These are phyloP conservation scores for Drosophila miranda DNA, from an alignment of 1,140 invertebrate genomes.

Conservation along the genomic window DNA sequence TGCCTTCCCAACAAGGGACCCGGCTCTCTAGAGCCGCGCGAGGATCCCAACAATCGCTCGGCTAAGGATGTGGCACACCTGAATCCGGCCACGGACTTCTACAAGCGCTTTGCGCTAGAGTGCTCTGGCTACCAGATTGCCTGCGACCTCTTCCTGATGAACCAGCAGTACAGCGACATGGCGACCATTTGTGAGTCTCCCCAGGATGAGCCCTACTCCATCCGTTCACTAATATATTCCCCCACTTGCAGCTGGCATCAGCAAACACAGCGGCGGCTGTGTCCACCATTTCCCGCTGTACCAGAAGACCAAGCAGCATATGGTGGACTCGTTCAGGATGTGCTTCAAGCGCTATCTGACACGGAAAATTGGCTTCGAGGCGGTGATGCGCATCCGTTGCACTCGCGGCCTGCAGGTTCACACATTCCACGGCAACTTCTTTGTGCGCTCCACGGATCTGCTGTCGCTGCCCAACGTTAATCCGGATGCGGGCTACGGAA, in stretches of 20 bases:
- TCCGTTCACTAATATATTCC: neutral
- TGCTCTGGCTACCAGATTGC: slow-evolving; percentile 98
- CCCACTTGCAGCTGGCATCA: slow-evolving; percentile 88
- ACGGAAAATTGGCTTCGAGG: slow-evolving; percentile 99
- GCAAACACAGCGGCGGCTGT: slow-evolving; percentile 97
- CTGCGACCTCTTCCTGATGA: slow-evolving; percentile 97
- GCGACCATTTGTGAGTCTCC: slow-evolving; percentile 91
- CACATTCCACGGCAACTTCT: slow-evolving; percentile 99
- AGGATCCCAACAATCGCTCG: slow-evolving; percentile 93
- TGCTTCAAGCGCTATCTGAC: slow-evolving; percentile 95
- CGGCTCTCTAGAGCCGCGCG: slow-evolving; percentile 91
- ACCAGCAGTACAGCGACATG: slow-evolving; percentile 96
- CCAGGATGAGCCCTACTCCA: too few species aligned
- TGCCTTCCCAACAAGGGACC: slow-evolving; percentile 95
- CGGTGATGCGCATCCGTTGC: slow-evolving; percentile 98
- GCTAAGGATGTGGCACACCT: slow-evolving; percentile 91
- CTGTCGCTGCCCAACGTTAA: slow-evolving; percentile 98
- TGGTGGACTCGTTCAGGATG: slow-evolving; percentile 89
- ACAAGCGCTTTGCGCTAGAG: slow-evolving; percentile 97
- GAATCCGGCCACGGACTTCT: slow-evolving; percentile 98
- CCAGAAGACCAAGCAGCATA: slow-evolving; percentile 87
- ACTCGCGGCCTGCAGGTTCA: slow-evolving; percentile 96
- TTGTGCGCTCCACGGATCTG: slow-evolving; percentile 98
- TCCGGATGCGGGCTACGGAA: slow-evolving; percentile 98
- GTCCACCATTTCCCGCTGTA: slow-evolving; percentile 97